Conservation (phyloP, 1,140 invertebrate genomes). For the Dendroctonus ponderosae region DNA sequence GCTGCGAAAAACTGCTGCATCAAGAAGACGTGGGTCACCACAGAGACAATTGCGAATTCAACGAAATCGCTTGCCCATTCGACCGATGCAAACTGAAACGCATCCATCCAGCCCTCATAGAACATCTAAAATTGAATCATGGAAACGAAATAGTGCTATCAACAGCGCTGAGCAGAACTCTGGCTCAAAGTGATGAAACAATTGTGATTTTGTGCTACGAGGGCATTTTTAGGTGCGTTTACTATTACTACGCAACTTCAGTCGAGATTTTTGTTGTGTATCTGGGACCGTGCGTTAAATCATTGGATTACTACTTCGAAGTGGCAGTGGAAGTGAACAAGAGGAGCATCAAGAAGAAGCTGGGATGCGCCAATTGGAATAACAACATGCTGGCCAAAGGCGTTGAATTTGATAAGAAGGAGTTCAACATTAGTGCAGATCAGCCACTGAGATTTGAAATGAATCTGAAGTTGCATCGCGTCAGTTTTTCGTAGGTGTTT, state of each 20-base stretch:
- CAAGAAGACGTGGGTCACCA: conserved; percentile 25
- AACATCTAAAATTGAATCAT: conserved; percentile 31
- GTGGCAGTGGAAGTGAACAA: conserved; percentile 9
- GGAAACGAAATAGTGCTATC: conserved; percentile 6
- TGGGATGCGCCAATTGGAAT: conserved; percentile 36
- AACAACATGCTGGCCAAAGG: conserved; percentile 29
- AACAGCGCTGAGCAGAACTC: conserved; percentile 23
- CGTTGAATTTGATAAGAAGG: conserved; percentile 20
- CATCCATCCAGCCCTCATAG: conserved; percentile 9
- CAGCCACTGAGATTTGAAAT: conserved; percentile 19
- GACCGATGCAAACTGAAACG: conserved; percentile 16
- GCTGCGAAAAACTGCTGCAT: conserved; percentile 29
- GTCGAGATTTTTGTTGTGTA: conserved; percentile 36
- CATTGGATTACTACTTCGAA: conserved; percentile 29
- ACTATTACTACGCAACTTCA: conserved; percentile 29
- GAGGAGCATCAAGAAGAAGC: conserved; percentile 12
- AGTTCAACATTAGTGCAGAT: conserved; percentile 9
- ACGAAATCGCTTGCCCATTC: conserved; percentile 33
- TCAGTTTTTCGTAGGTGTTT: too few species aligned
- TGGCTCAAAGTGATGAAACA: conserved; percentile 26
- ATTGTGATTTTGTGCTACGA: conserved; percentile 31
- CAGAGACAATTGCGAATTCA: conserved; percentile 38
- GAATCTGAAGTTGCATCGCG: conserved; percentile 15
- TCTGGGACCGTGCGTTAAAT: conserved; percentile 32
- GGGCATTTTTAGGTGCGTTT: conserved; percentile 33